Evolutionary conservation across 2,797 vertebrate genomes (phyloP), one percentile per base, ranked within the genome.

Genomic region (Neopelma chrysocephalum): DNA sequence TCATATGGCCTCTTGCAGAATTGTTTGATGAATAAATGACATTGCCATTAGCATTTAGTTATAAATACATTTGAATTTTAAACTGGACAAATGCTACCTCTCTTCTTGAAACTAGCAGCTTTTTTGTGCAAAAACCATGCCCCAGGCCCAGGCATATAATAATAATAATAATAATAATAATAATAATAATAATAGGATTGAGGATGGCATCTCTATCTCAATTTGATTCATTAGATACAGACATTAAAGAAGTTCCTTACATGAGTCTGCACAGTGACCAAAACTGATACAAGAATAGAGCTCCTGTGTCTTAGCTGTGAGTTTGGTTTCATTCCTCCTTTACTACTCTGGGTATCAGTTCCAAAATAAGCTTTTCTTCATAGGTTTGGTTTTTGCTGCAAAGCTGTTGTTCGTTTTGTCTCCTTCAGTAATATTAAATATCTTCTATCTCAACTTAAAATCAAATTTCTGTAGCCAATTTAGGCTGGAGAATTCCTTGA

Each of bases 61-160:
- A 90, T 90, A 94, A 97, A 92, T 80, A 89, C 42, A 82, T 94
- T 89, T 95, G 68, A 94, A 90, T 96, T 93, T 87, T 82, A 80
- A 95, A 71, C 29, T 26, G 53, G 79, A 71, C 75, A 87, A 71
- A 78, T 87, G 86, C n/a, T 89, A 11, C 68, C 85, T 80, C 53
- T 89, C 21, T 87, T 42, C 64, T 90, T 87, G 77, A 92, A 94
- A 82, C 51, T 22, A 78, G 36, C 13, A 73, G 48, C 20, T 73
- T 84, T 89, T 89, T 34, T 32, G 43, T 91, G 64, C 23, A 73
- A 77, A 90, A 94, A 20, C 8, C 22, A 21, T 65, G 38, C 42
- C 47, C 62, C 60, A 89, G 56, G 80, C 53, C 21, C 29, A 56
- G 38, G 15, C 58, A 48, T 79, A 38, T 38, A 38, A 38, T 38